Percentiles rank a stretch among this genome's conserved stretches.
Conservation (phyloP, 1,140 invertebrate species). For the Aricia agestis region DNA sequence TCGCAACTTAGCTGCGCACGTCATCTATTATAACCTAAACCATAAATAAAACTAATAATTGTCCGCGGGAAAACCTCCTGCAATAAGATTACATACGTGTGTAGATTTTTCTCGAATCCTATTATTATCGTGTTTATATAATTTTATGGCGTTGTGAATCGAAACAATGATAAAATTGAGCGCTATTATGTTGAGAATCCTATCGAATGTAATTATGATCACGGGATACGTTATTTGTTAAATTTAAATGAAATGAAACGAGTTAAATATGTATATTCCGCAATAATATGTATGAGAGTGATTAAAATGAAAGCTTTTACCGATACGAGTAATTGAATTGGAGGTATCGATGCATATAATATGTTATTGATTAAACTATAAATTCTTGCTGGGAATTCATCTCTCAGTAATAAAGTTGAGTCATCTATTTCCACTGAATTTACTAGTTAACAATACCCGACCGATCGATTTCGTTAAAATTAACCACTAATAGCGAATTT, state of each 20-base stretch:
- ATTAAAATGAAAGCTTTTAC: neutral
- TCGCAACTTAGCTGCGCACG: no score
- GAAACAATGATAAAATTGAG: neutral
- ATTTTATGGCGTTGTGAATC: neutral
- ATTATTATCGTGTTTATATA: neutral
- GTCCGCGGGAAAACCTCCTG: neutral
- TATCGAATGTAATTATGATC: neutral
- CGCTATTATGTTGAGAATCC: neutral
- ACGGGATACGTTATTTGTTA: neutral
- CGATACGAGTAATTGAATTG: no score
- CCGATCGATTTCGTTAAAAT: no score
- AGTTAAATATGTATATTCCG: neutral
- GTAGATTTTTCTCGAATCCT: neutral
- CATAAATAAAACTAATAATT: conserved; percentile 4
- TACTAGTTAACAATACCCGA: no score
- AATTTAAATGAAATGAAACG: neutral
- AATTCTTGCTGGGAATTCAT: no score
- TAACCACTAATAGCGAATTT: no score
- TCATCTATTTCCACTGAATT: no score
- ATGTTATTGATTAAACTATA: no score
- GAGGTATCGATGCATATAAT: no score
- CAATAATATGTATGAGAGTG: neutral
- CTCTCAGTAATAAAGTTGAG: no score
- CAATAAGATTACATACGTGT: neutral
- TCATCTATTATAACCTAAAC: neutral